phyloP scores from a whole-genome alignment of 2,888 invertebrate genomes.

The Antitype chi region DNA sequence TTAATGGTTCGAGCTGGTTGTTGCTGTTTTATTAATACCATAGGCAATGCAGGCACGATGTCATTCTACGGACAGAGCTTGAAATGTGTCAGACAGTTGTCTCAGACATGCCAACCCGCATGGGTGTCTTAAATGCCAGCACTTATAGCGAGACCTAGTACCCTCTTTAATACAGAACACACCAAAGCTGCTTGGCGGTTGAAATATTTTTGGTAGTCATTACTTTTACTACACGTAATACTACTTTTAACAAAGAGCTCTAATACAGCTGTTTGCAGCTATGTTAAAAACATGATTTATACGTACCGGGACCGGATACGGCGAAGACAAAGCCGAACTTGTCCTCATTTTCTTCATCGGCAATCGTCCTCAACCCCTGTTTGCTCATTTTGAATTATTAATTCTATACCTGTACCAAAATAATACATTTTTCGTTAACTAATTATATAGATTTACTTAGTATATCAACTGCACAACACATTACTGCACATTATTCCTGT shows the following conservation, averaged over 20 bases:
- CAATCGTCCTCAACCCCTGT: conserved; percentile 91
- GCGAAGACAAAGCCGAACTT: conserved; percentile 98
- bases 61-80: not conserved
- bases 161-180: not conserved
- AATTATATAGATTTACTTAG: not conserved
- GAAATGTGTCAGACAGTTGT: not conserved
- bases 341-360: conserved; percentile 96
- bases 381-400: conserved; percentile 91
- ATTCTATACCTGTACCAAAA: conserved; percentile 71
- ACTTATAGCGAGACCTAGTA: not conserved
- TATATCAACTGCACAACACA: not conserved
- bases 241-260: not conserved
- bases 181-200: not conserved
- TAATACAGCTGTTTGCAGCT: not conserved
- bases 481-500: not conserved
- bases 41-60: not conserved
- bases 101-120: not conserved
- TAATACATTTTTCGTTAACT: conserved; percentile 2
- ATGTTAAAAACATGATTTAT: not conserved
- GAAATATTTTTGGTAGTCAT: not conserved
- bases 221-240: not conserved
- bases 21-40: not conserved
- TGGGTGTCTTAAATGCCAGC: not conserved
- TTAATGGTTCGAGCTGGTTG: not conserved
- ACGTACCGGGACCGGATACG: conserved; percentile 98